These are phyloP conservation scores for Bryconaethiops microstoma DNA, from an alignment of 2,797 vertebrate species.

Conservation along the genomic window DNA sequence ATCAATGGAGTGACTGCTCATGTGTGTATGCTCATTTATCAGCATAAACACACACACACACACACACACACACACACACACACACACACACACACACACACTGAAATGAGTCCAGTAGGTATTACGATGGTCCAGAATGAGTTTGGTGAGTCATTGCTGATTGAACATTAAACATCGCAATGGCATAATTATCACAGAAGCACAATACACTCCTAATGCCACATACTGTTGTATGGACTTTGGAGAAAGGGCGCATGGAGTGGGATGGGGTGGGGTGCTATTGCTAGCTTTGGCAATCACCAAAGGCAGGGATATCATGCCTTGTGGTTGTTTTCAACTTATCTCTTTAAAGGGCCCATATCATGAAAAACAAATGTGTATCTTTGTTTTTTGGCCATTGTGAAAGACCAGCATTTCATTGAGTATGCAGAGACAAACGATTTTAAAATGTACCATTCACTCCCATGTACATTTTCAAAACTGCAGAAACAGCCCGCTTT, in stretches of 20 bases:
- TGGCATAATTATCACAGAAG: conserved; percentile 24
- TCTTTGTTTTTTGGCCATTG: too few relatives aligned
- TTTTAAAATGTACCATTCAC: too few relatives aligned
- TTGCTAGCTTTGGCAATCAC: background rate
- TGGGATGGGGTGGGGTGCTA: background rate
- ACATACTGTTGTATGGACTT: background rate
- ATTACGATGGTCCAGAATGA: conserved; percentile 15
- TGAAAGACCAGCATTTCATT: too few relatives aligned
- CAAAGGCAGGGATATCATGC: background rate
- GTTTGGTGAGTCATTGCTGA: conserved; percentile 27
- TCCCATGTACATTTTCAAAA: too few relatives aligned
- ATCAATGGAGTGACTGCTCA: conserved; percentile 20
- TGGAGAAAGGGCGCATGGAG: background rate
- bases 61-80: conserved; percentile 16
- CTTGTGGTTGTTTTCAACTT: background rate
- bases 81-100: conserved; percentile 20
- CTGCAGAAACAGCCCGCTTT: too few relatives aligned
- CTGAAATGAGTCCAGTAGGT: conserved; percentile 1
- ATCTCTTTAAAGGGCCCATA: too few relatives aligned
- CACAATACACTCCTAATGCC: conserved; percentile 3
- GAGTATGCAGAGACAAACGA: too few relatives aligned
- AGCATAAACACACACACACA: conserved; percentile 24
- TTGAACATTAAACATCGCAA: conserved; percentile 19
- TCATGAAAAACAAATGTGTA: too few relatives aligned
- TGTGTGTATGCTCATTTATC: conserved; percentile 16